Evolutionary conservation across 2,797 vertebrate species (phyloP).

Genomic region (Babyrousa celebensis): DNA sequence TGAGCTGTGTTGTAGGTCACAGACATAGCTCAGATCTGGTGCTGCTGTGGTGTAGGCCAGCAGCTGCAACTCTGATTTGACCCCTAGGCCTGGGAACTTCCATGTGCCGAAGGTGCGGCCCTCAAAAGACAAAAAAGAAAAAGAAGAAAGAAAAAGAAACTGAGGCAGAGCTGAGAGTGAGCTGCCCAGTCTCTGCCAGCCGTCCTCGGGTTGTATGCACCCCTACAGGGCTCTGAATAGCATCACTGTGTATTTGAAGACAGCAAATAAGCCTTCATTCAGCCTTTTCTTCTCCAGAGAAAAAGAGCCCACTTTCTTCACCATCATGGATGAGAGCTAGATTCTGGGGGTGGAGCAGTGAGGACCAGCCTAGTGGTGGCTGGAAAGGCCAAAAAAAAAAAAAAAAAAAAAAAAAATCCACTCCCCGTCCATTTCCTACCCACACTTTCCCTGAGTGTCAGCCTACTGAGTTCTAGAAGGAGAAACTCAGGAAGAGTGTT

Average conservation of each 20-base stretch:
- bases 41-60: too few species aligned
- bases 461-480: not conserved
- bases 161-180: not conserved
- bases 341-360: not conserved
- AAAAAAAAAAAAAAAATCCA: not conserved
- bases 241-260: not conserved
- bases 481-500: not conserved
- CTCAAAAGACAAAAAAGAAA: too few species aligned
- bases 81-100: too few species aligned
- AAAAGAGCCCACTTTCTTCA: not conserved
- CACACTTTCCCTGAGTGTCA: too few species aligned
- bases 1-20: too few species aligned
- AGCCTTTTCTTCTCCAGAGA: not conserved
- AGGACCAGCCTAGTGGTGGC: not conserved
- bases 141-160: not conserved
- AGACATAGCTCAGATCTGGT: too few species aligned
- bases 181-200: not conserved
- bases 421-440: not conserved
- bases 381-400: not conserved
- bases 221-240: not conserved
- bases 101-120: too few species aligned
- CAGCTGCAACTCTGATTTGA: too few species aligned
- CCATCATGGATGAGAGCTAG: not conserved
- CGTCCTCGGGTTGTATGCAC: accelerated
- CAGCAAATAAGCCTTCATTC: not conserved